These are phyloP conservation scores for Marmota flaviventris DNA, from an alignment of 2,113 vertebrate species.

Conservation along the genomic window DNA sequence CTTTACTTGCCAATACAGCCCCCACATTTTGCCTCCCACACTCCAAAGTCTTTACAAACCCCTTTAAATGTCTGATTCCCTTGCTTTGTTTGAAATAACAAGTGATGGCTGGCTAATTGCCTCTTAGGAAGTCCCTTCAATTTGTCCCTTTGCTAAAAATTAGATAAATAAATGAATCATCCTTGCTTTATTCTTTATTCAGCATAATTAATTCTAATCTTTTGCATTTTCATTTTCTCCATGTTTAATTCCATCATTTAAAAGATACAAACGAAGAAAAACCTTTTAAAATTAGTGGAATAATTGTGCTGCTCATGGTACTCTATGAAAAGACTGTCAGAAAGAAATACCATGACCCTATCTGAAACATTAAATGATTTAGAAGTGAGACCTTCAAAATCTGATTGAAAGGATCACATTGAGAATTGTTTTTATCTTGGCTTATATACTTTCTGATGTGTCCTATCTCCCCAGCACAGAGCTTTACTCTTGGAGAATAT, in stretches of 20 bases:
- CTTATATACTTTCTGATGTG: slow-evolving; percentile 83
- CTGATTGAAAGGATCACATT: slow-evolving; percentile 84
- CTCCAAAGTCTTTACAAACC: slow-evolving; percentile 50
- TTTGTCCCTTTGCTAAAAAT: slow-evolving; percentile 74
- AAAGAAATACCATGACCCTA: slow-evolving; percentile 72
- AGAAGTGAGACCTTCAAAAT: slow-evolving; percentile 83
- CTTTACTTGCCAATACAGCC: background rate
- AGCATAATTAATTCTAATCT: slow-evolving; percentile 82
- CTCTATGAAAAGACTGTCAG: slow-evolving; percentile 75
- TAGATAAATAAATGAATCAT: slow-evolving; percentile 64
- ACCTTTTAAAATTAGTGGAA: slow-evolving; percentile 81
- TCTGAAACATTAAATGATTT: slow-evolving; percentile 86
- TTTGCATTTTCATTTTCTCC: slow-evolving; percentile 79
- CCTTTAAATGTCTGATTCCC: slow-evolving; percentile 60
- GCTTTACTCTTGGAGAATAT: slow-evolving; percentile 85
- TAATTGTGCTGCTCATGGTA: slow-evolving; percentile 84
- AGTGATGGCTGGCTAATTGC: slow-evolving; percentile 63
- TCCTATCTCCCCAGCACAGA: slow-evolving; percentile 81
- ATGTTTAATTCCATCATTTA: slow-evolving; percentile 85
- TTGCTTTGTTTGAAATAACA: slow-evolving; percentile 71
- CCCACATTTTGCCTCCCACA: background rate
- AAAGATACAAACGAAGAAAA: slow-evolving; percentile 83
- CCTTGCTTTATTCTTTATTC: slow-evolving; percentile 74
- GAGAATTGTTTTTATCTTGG: slow-evolving; percentile 86
- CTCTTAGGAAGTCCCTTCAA: slow-evolving; percentile 71